Evolutionary conservation across 2,888 invertebrate species (phyloP), one percentile per base, ranked within the genome.

Genomic region (Exephanes ischioxanthus): DNA sequence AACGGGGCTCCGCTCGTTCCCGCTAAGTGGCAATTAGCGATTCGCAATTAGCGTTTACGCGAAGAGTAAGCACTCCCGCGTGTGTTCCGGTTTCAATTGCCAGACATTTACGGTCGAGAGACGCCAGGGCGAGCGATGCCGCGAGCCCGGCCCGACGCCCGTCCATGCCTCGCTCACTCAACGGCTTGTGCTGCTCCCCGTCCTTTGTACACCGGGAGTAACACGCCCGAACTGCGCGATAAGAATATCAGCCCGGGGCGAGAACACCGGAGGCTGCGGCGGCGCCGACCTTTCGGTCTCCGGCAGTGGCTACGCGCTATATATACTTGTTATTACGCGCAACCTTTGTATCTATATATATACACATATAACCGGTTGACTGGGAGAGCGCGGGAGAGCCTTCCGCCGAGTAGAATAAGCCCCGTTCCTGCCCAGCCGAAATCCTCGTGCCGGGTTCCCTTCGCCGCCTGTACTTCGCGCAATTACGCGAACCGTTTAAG

Each of bases 41-140:
- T 81, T 86, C 76, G 78, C 83, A 87, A 87, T 87, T 87, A 87
- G 78, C 76, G 87, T 84, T 79, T 82, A 87, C 78, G 72, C 84
- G 72, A 81, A 78, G 76, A 79, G 76, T 79, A 79, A 79, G 71
- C 48, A 70, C 78, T 75, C 79, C 71, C 84, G 75, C 75, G 75
- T 73, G 77, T 71, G 58, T 78, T 80, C 81, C 53, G 84, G 70
- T 81, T 86, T 84, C 83, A 86, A 86, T 86, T 84, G 78, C 84
- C 53, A 80, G 78, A 81, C 75, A 81, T 86, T 81, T 78, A 78
- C 80, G 78, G 63, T 78, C 67, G 78, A 72, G 79, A 72, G 82
- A 68, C 33, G n/a, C 30, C 2, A 3, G 30, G 61, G 6, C 61
- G 33, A 63, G 48, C 41, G 37, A 45, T 71, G 55, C 19, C 73